Base-by-base conservation (phyloP, 2,888 invertebrate species). In the Dryocosmus kuriphilus region DNA sequence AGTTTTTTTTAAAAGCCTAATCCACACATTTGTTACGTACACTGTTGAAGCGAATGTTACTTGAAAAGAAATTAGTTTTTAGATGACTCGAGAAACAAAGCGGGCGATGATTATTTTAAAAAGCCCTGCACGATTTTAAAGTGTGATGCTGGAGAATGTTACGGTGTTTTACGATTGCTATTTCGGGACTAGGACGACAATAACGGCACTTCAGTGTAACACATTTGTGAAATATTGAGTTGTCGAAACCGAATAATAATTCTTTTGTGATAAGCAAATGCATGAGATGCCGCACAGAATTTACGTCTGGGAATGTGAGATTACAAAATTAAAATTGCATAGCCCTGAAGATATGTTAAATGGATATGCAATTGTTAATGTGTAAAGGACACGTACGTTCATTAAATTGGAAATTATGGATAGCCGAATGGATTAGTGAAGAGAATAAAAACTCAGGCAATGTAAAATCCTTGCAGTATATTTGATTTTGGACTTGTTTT, bases 131-230 rank as follows among this genome's bases (percentile, higher is more conserved):
- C 75, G 80, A 83, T 85, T 85, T 84, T 85, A 84, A 85, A 84
- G 84, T 83, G 84, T 85, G 84, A 85, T 85, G 85, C 83, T 83
- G 81, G 83, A 80, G 80, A 79, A 80, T 79, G n/a, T 51, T 19
- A 74, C 80, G 80, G 77, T 80, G 76, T 86, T 84, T 85, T 85
- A 83, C 81, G 81, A 82, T 83, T 80, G 80, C 81, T 81, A 84
- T 83, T 85, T 81, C 76, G 82, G 80, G 30, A 80, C 65, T 76
- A 80, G 79, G 79, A 77, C 75, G 75, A 82, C 77, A 78, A 77
- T 80, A 80, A 76, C 19, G 79, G 63, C 46, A 63, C 30, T 67
- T 77, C 41, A 75, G 61, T 80, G 79, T 76, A 73, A 55, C 62
- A 74, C 57, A 55, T 67, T 61, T 30, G 74, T 38, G 32, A 71